These are phyloP conservation scores for Emydoidea blandingii DNA, from an alignment of 2,797 vertebrate genomes.

Conservation along the genomic window DNA sequence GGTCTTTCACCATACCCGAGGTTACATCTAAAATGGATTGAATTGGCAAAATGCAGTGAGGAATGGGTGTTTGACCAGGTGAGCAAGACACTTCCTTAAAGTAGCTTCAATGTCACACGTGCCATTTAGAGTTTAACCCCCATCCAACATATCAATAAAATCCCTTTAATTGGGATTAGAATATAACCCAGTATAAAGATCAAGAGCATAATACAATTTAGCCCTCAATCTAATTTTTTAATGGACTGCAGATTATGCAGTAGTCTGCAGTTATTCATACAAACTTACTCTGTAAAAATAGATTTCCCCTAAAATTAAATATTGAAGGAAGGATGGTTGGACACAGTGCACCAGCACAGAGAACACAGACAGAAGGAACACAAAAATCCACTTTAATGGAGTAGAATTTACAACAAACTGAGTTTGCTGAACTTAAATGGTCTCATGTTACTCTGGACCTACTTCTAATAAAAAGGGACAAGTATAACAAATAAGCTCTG, in stretches of 20 bases:
- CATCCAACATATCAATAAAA: constrained; percentile 30
- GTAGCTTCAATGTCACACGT: constrained; percentile 99
- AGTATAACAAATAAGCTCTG: constrained; percentile 38
- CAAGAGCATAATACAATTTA: constrained; percentile 54
- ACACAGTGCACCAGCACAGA: constrained; percentile 85
- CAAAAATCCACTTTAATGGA: constrained; percentile 87
- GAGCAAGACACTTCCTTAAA: constrained; percentile 91
- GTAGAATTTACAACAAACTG: constrained; percentile 74
- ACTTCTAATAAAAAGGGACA: constrained; percentile 37
- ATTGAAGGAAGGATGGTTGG: constrained; percentile 84
- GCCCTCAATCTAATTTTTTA: constrained; percentile 61
- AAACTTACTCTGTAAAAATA: constrained; percentile 62
- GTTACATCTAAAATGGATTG: constrained; percentile 99
- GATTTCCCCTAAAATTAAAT: constrained; percentile 73
- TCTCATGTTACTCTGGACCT: constrained; percentile 53
- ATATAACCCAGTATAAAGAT: constrained; percentile 37
- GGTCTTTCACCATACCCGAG: constrained; percentile 99
- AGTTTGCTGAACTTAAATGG: constrained; percentile 69
- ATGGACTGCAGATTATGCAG: constrained; percentile 20
- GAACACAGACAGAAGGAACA: constrained; percentile 85
- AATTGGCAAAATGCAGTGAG: constrained; percentile 99
- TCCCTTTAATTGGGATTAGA: constrained; percentile 27
- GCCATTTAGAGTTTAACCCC: constrained; percentile 83
- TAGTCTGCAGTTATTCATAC: background rate
- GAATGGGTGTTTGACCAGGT: constrained; percentile 99